Base-by-base conservation (phyloP, 2,888 invertebrate species). In the Ichneumoninae sp. region DNA sequence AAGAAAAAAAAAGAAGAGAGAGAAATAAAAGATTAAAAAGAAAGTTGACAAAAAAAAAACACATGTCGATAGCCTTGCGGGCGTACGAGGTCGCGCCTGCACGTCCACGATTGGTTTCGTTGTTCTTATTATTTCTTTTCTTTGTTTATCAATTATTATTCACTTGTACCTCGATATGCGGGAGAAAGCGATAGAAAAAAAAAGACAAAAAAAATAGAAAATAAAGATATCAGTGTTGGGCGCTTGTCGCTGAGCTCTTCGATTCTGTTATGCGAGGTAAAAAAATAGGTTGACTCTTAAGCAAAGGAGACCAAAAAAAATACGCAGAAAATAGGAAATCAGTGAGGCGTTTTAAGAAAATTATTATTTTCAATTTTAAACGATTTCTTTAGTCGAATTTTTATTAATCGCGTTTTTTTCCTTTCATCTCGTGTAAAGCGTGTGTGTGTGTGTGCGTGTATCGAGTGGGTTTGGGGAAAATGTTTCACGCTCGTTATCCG, bases 1-100 rank as follows among this genome's bases (percentile, higher is more conserved):
- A 88, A 88, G 81, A 85, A 86, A 86, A 86, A 86, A 82, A 88
- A 85, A 83, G 68, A 85, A 81, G 71, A 54, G 60, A 77, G 76
- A 83, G 70, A 71, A 83, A 83, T 36, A 66, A 68, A 70, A 70
- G 82, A 76, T 75, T 82, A 69, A 85, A 81, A 88, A 86, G 54
- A 84, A 77, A 75, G 54, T n/a, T 30, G 57, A 81, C 81, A 36
- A 68, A 26, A 69, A 82, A 83, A 83, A 85, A 87, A 86, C 70
- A 87, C 79, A 81, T 79, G 19, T 74, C 63, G 73, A 74, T 69
- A 74, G 57, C 47, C 73, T 57, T 40, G 73, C 74, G 63, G 52
- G 70, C 33, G 65, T 74, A 60, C 76, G 77, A 81, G 73, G 63
- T 85, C 83, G 80, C 66, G 80, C 70, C 78, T 81, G 78, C 77